Evolutionary conservation across 2,797 vertebrate species (phyloP).

Genomic region (Melanotaenia maccullochi): DNA sequence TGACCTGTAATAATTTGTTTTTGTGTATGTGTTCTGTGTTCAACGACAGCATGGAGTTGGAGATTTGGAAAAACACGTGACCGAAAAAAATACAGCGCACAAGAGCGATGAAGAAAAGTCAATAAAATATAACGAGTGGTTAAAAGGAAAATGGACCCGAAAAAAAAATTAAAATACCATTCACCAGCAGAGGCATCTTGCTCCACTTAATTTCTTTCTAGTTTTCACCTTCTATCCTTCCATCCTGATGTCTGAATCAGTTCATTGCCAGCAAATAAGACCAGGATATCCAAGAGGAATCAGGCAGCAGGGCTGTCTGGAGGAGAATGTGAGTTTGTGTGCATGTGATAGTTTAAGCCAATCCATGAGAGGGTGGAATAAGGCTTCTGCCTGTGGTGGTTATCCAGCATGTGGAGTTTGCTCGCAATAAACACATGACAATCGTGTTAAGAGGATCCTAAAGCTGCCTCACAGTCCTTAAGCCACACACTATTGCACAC

Average conservation of each 20-base stretch:
- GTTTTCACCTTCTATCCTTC: slow-evolving; percentile 33
- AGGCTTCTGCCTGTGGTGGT: slow-evolving; percentile 47
- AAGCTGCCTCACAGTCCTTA: slow-evolving; percentile 56
- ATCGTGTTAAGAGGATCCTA: slow-evolving; percentile 72
- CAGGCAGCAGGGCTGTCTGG: slow-evolving; percentile 43
- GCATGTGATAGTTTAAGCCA: slow-evolving; percentile 42
- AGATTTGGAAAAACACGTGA: not conserved
- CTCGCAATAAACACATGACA: slow-evolving; percentile 71
- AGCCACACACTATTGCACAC: slow-evolving; percentile 49
- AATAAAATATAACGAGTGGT: not conserved
- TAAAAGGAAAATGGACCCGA: not conserved
- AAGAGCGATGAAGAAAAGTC: not conserved
- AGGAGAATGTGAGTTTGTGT: slow-evolving; percentile 33
- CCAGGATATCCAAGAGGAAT: slow-evolving; percentile 52
- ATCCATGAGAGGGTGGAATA: slow-evolving; percentile 36
- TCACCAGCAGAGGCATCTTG: slow-evolving; percentile 9
- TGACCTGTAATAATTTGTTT: no score
- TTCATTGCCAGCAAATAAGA: slow-evolving; percentile 42
- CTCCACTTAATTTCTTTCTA: slow-evolving; percentile 12
- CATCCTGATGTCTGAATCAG: slow-evolving; percentile 52
- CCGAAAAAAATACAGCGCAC: not conserved
- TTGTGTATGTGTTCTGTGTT: not conserved
- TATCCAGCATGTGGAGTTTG: slow-evolving; percentile 41
- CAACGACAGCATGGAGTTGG: not conserved
- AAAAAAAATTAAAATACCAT: not conserved